phyloP scores from a whole-genome alignment of 2,797 vertebrate species.

The Pterois miles region DNA sequence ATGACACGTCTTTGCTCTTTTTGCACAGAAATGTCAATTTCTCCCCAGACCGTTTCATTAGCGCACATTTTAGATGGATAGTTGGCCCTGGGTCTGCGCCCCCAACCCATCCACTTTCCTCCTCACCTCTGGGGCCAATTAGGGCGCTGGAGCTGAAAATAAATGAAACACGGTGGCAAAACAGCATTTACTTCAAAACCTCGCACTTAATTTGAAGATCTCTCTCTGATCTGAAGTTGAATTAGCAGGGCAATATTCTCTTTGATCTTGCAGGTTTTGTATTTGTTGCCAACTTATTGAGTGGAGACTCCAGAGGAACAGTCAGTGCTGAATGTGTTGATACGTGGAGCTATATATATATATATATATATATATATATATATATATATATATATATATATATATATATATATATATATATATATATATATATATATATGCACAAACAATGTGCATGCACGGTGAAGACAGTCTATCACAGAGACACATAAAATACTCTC shows the following conservation, averaged over 20 bases:
- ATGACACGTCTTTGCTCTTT: constrained; percentile 46
- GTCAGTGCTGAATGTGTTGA: constrained; percentile 3
- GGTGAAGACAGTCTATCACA: background rate
- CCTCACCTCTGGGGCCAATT: constrained; percentile 79
- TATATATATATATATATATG: background rate
- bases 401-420: too few species aligned
- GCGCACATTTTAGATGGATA: constrained; percentile 58
- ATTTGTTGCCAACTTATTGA: constrained; percentile 68
- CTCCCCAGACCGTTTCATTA: constrained; percentile 69
- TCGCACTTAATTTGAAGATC: constrained; percentile 68
- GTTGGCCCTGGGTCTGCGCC: constrained; percentile 46
- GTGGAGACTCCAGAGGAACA: constrained; percentile 47
- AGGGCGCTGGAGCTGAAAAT: constrained; percentile 61
- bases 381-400: background rate
- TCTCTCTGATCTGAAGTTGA: constrained; percentile 70
- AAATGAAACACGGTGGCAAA: constrained; percentile 70
- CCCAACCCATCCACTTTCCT: constrained; percentile 53
- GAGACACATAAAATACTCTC: background rate
- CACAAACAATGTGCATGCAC: background rate
- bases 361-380: too few species aligned
- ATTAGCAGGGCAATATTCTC: constrained; percentile 61
- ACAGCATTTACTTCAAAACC: constrained; percentile 77
- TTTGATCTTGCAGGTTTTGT: constrained; percentile 70
- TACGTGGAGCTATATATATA: background rate
- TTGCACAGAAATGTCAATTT: constrained; percentile 62